phyloP scores from a whole-genome alignment of 2,888 invertebrate genomes.

The Pharmacophagus antenor region DNA sequence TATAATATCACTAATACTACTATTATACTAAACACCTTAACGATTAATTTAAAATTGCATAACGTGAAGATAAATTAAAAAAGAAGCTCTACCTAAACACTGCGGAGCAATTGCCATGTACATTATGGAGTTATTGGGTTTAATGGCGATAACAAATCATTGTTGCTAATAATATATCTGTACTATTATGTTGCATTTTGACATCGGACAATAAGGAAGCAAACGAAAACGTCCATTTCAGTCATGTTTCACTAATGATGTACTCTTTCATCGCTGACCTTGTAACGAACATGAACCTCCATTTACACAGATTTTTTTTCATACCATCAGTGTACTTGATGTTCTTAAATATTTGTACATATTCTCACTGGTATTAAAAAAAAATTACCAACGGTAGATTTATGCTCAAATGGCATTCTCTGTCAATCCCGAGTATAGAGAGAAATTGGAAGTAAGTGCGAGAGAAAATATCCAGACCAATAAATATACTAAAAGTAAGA shows the following conservation, averaged over 20 bases:
- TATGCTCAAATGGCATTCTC: no score
- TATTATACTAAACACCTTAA: not conserved
- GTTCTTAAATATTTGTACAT: not conserved
- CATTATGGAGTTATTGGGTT: no score
- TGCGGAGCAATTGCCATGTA: no score
- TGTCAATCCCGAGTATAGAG: no score
- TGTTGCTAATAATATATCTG: not conserved
- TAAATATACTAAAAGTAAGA: no score
- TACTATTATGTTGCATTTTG: not conserved
- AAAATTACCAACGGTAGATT: no score
- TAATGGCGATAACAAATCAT: not conserved
- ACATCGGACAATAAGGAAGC: slow-evolving; percentile 7
- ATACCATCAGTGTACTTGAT: not conserved
- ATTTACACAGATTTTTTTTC: not conserved
- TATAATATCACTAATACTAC: not conserved
- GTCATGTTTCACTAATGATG: slow-evolving; percentile 13
- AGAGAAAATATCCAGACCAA: no score
- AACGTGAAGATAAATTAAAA: not conserved
- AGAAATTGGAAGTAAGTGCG: no score
- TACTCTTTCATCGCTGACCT: slow-evolving; percentile 21
- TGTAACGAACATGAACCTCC: slow-evolving; percentile 7
- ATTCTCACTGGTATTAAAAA: no score
- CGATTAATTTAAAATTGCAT: not conserved
- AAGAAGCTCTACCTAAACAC: not conserved
- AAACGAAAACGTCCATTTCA: slow-evolving; percentile 5